These are phyloP conservation scores for Perccottus glenii DNA, from an alignment of 2,113 vertebrate genomes.

Conservation along the genomic window DNA sequence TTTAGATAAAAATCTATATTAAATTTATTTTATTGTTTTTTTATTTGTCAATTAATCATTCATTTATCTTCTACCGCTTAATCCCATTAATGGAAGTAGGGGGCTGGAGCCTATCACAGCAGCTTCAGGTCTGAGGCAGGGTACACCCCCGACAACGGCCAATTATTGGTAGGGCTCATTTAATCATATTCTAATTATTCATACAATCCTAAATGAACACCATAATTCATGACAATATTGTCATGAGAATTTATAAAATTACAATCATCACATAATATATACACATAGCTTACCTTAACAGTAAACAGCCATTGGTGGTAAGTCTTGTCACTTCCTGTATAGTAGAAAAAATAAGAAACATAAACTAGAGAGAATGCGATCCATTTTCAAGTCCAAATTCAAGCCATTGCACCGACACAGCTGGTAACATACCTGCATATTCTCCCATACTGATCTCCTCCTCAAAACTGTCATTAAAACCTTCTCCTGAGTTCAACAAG, in stretches of 20 bases:
- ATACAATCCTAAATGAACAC: no score
- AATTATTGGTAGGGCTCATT: no score
- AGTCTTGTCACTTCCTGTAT: constrained; percentile 90
- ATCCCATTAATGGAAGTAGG: no score
- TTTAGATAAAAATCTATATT: no score
- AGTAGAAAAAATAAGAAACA: constrained; percentile 13
- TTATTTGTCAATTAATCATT: not conserved
- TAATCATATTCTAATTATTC: no score
- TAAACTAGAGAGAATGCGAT: not conserved
- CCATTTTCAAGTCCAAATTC: not conserved
- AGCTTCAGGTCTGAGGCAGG: no score
- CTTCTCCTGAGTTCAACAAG: constrained; percentile 92
- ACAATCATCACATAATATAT: not conserved
- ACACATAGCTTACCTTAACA: constrained; percentile 85
- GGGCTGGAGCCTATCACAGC: no score
- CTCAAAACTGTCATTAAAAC: constrained; percentile 97
- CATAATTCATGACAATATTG: no score
- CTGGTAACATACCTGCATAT: constrained; percentile 84
- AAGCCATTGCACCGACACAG: constrained; percentile 32
- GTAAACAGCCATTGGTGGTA: constrained; percentile 98
- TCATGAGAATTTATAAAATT: not conserved
- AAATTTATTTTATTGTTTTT: no score
- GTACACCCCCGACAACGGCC: no score
- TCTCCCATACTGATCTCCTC: constrained; percentile 96
- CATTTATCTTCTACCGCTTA: no score